phyloP scores from a whole-genome alignment of 2,888 invertebrate species.

The Capitulum mitella region DNA sequence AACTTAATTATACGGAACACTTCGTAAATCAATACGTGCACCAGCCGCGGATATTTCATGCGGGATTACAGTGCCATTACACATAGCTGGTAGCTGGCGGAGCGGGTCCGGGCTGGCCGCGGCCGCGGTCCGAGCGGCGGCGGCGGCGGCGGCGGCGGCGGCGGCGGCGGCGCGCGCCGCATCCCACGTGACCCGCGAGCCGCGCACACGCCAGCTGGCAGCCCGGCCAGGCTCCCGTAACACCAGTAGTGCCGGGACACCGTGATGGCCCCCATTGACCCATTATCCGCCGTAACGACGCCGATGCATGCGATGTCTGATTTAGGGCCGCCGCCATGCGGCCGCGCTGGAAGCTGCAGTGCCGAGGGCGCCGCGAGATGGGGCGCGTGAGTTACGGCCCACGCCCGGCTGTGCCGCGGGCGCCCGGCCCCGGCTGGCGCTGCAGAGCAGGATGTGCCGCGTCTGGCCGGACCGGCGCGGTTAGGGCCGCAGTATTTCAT shows the following conservation, averaged over 20 bases:
- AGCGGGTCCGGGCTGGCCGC: too few species aligned
- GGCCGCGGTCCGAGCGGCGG: too few species aligned
- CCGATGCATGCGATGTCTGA: not conserved
- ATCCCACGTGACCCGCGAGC: too few species aligned
- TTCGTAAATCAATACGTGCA: not conserved
- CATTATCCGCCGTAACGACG: not conserved
- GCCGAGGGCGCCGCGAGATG: conserved; percentile 18
- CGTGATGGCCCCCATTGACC: conserved; percentile 12
- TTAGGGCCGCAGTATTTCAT: not conserved
- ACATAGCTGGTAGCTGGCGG: not conserved
- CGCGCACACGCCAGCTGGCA: not conserved
- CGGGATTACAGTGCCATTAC: not conserved
- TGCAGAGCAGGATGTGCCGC: not conserved
- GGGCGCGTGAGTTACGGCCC: not conserved
- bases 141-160: not conserved
- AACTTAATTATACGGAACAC: not conserved
- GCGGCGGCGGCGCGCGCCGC: not conserved
- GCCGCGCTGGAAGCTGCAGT: not conserved
- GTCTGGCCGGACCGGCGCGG: not conserved
- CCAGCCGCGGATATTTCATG: not conserved
- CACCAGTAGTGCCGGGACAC: not conserved
- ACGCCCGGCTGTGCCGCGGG: not conserved
- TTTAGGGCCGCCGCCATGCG: not conserved
- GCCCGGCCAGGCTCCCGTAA: not conserved
- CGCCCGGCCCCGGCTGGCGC: not conserved